Conservation (phyloP, 2,797 vertebrate genomes). For the Pterois miles region DNA sequence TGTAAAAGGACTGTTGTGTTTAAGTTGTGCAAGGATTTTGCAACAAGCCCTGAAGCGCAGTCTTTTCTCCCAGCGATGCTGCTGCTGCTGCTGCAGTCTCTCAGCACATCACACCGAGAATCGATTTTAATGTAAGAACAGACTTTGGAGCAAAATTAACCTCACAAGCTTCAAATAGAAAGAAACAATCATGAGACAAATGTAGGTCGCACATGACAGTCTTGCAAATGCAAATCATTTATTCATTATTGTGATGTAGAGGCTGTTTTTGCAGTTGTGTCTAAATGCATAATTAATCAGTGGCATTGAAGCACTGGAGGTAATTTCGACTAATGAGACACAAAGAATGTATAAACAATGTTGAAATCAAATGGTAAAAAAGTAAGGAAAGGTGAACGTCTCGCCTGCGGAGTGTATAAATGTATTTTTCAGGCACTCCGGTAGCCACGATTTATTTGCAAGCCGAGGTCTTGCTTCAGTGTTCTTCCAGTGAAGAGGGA, state of each 20-base stretch:
- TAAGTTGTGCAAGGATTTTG: conserved; percentile 5
- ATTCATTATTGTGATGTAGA: conserved; percentile 61
- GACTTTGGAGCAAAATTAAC: conserved; percentile 20
- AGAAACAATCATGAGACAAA: conserved; percentile 35
- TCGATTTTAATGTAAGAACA: conserved; percentile 25
- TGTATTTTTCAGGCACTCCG: conserved; percentile 18
- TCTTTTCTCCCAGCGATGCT: not conserved
- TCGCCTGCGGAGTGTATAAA: not conserved
- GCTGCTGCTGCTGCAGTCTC: not conserved
- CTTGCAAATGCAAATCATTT: conserved; percentile 60
- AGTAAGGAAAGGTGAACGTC: not conserved
- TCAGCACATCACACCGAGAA: conserved; percentile 12
- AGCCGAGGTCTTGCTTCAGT: conserved; percentile 37
- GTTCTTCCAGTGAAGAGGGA: conserved; percentile 31
- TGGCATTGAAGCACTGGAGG: conserved; percentile 29
- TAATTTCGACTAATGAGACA: conserved; percentile 45
- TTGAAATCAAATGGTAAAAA: conserved; percentile 18
- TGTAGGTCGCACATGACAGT: conserved; percentile 57
- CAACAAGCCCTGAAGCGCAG: conserved; percentile 8
- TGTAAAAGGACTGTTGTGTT: conserved; percentile 1
- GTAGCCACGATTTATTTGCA: conserved; percentile 25
- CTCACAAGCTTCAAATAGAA: conserved; percentile 25
- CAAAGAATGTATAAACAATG: conserved; percentile 43
- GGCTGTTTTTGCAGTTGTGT: conserved; percentile 49
- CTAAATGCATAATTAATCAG: conserved; percentile 72